A percentile compares a stretch with the other conserved stretches of the same genome.
These are phyloP conservation scores for Epinephelus cyanopodus DNA, from an alignment of 2,113 vertebrate species.

Conservation along the genomic window DNA sequence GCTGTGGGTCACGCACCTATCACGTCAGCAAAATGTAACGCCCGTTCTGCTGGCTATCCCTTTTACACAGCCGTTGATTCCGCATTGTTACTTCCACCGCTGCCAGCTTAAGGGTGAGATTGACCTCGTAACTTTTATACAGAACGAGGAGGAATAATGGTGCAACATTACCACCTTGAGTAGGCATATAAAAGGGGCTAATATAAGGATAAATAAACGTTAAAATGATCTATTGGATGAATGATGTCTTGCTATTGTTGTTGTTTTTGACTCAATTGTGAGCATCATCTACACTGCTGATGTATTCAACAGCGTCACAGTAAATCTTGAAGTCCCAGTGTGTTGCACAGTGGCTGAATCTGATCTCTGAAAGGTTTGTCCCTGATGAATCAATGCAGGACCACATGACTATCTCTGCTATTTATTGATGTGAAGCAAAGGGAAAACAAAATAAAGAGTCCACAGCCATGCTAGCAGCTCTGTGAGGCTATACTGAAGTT, in stretches of 20 bases:
- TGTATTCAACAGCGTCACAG: slow-evolving; percentile 1
- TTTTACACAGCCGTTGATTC: no score
- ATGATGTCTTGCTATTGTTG: background rate
- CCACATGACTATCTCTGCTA: background rate
- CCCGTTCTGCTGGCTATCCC: no score
- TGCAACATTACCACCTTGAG: no score
- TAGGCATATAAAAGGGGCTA: no score
- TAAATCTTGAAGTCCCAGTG: background rate
- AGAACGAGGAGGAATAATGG: no score
- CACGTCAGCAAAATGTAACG: no score
- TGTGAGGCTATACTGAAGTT: no score
- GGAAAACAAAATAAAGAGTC: background rate
- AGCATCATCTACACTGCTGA: slow-evolving; percentile 6
- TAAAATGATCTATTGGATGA: background rate
- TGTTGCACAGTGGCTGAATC: slow-evolving; percentile 1
- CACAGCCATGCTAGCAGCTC: background rate
- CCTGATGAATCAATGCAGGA: background rate
- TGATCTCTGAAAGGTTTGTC: slow-evolving; percentile 33
- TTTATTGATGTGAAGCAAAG: background rate
- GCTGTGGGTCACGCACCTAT: no score
- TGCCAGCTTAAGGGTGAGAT: no score
- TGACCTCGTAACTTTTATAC: no score
- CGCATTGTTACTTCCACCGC: no score
- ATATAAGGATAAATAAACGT: background rate
- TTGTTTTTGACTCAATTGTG: slow-evolving; percentile 3